Percentiles rank a stretch among this genome's conserved stretches.
Evolutionary conservation across 2,797 vertebrate species (phyloP).

Genomic region (Scolopax bukidnonensis): DNA sequence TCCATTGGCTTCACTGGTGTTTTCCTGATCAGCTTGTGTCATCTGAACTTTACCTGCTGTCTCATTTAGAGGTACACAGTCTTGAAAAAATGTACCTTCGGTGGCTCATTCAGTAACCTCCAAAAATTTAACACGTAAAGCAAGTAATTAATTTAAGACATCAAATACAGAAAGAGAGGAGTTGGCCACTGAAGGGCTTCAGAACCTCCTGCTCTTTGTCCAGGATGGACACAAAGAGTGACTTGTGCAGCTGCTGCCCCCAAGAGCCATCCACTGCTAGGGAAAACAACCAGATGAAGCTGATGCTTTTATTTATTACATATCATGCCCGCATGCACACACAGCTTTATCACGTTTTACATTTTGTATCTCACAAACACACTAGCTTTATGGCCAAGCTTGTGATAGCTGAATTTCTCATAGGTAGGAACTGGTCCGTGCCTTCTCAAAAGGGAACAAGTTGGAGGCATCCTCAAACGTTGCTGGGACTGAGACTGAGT

Average conservation of each 20-base stretch:
- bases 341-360: background rate
- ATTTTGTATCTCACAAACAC: no score
- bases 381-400: background rate
- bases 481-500: background rate
- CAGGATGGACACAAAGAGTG: background rate
- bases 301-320: background rate
- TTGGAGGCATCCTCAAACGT: background rate
- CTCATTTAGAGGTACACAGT: fast-evolving
- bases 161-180: background rate
- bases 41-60: background rate
- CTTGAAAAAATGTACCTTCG: background rate
- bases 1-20: background rate
- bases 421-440: background rate
- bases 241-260: background rate
- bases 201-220: background rate
- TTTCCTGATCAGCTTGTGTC: background rate
- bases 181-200: background rate
- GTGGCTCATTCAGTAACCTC: background rate
- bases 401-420: fast-evolving
- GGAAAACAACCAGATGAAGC: no score
- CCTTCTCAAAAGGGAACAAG: background rate
- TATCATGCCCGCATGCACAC: fast-evolving
- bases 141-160: background rate
- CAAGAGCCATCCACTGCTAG: background rate
- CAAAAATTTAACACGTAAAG: background rate